These are phyloP conservation scores for Caenorhabditis sinica DNA, from an alignment of 2,888 invertebrate species.

Conservation along the genomic window DNA sequence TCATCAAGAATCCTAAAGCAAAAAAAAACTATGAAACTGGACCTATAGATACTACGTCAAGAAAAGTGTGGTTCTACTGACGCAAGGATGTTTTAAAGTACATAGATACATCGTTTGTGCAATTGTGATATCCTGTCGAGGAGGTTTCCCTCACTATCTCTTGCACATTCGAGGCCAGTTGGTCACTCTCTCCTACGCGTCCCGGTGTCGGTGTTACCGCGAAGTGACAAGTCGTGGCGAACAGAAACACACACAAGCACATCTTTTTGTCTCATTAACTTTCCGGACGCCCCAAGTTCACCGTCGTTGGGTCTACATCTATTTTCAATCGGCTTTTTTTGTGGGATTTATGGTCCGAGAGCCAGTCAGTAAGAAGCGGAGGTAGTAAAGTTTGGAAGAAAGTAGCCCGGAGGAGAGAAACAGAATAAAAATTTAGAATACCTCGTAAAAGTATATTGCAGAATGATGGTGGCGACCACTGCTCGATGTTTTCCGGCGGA, in stretches of 20 bases:
- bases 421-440: slow-evolving; percentile 39
- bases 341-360: slow-evolving; percentile 26
- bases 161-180: slow-evolving; percentile 64
- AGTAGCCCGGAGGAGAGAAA: slow-evolving; percentile 5
- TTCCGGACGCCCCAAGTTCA: slow-evolving; percentile 17
- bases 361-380: slow-evolving; percentile 17
- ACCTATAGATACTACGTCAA: slow-evolving; percentile 20
- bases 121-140: slow-evolving; percentile 66
- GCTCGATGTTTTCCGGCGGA: slow-evolving; percentile 58
- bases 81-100: slow-evolving; percentile 57
- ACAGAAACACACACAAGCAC: slow-evolving; percentile 31
- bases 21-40: slow-evolving; percentile 8
- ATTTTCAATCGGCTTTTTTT: slow-evolving; percentile 4
- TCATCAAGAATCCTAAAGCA: not conserved
- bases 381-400: slow-evolving; percentile 40
- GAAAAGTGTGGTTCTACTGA: slow-evolving; percentile 46
- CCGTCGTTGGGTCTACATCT: not conserved
- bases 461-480: slow-evolving; percentile 61
- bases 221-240: slow-evolving; percentile 56
- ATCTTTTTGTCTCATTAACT: slow-evolving; percentile 40
- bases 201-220: slow-evolving; percentile 49
- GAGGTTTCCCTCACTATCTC: slow-evolving; percentile 51
- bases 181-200: slow-evolving; percentile 45
- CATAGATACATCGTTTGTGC: slow-evolving; percentile 67
- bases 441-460: slow-evolving; percentile 64